Conservation (phyloP, 2,113 vertebrate species). For the Pachycephala philippinensis region DNA sequence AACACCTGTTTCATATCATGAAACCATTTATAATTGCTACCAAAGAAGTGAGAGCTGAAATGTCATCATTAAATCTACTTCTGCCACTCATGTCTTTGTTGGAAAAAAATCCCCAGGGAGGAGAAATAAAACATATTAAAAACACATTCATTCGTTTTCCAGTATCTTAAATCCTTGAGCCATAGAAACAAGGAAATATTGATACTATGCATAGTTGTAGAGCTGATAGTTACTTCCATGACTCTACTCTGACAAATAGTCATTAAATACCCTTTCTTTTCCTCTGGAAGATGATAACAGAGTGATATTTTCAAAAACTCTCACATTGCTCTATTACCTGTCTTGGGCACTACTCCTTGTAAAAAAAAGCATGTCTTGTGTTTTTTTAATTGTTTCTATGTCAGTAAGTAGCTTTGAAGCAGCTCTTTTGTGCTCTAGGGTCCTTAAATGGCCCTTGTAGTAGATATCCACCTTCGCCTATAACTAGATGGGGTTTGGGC, state of each 20-base stretch:
- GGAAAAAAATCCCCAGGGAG: background rate
- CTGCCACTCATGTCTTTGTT: background rate
- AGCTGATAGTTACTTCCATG: background rate
- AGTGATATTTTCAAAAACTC: background rate
- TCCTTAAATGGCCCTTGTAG: background rate
- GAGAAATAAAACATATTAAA: background rate
- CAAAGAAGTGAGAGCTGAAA: background rate
- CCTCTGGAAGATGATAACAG: background rate
- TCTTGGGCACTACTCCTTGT: background rate
- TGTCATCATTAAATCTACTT: constrained; percentile 11
- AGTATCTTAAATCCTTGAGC: background rate
- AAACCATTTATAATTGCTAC: constrained; percentile 30
- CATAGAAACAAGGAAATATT: background rate
- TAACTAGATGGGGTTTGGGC: background rate
- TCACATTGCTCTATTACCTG: background rate
- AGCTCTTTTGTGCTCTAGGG: background rate
- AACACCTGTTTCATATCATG: constrained; percentile 40
- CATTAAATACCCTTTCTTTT: background rate
- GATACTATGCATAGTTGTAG: background rate
- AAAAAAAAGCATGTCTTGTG: background rate
- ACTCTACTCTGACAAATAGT: background rate
- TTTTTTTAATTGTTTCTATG: background rate
- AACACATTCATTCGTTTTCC: background rate
- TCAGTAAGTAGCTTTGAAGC: background rate
- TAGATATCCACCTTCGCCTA: background rate